Base-by-base conservation (phyloP, 2,888 invertebrate genomes). In the Volucella inflata region DNA sequence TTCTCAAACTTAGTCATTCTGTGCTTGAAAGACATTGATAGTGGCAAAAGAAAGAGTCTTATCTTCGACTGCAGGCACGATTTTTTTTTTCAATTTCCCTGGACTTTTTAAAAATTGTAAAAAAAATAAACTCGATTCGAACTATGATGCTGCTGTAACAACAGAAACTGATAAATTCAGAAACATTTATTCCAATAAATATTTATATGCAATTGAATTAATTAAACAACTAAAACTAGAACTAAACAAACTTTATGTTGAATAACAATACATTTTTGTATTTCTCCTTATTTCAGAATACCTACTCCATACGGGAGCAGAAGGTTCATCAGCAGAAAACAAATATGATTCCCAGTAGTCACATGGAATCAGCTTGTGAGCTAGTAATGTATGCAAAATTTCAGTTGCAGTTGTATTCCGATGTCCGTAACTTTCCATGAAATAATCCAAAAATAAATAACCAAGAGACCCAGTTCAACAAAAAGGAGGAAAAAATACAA, bases 281-380 rank as follows among this genome's bases (percentile, higher is more conserved):
- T 44, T 42, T 21, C 57, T 64, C n/a, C 65, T 21, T 50, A 12
- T 71, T 82, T 30, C 55, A 77, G 71, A 17, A 53, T 30, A 40
- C 21, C 9, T 51, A 51, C 36, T 44, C 44, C 4, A n/a, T n/a
- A 44, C 57, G 44, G 11, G 2, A 21, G 1, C 11, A 3, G 12
- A 30, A 6, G 36, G 12, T 38, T 21, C 2, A 10, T 2, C 21
- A 44, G 30, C 30, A 30, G 30, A 6, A 21, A 9, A 50, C 40
- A 65, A 84, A 67, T 57, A 84, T 84, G 84, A 80, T 75, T 80
- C 65, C 60, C 59, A 71, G 53, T 48, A 60, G 11, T 30, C 16
- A 40, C 17, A 42, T 21, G 3, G 71, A 71, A 71, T 80, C 80
- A 16, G 48, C 65, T 71, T 65, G 75, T 50, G 84, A 75, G 50